Conservation (phyloP, 2,888 invertebrate genomes). For the Eupithecia tripunctaria region DNA sequence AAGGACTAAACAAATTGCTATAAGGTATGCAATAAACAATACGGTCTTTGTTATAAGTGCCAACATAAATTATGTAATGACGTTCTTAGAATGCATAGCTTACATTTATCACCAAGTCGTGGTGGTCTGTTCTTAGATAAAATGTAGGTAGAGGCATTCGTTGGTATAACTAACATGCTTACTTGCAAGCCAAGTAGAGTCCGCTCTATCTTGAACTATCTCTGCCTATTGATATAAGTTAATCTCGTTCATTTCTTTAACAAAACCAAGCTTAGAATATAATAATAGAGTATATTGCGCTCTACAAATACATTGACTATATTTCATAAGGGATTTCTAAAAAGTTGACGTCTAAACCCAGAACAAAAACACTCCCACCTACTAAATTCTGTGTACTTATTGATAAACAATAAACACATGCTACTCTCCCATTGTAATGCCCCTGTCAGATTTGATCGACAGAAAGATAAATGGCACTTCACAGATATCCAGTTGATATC, state of each 20-base stretch:
- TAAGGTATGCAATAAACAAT: conserved; percentile 35
- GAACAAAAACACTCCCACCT: conserved; percentile 6
- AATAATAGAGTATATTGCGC: not conserved
- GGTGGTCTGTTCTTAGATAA: conserved; percentile 28
- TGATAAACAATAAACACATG: conserved; percentile 37
- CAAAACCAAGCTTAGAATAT: not conserved
- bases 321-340: conserved; percentile 1
- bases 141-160: not conserved
- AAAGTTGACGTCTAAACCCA: not conserved
- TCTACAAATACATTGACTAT: not conserved
- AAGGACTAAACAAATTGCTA: conserved; percentile 19
- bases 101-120: conserved; percentile 21
- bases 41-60: conserved; percentile 48
- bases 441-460: conserved; percentile 58
- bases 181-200: not conserved
- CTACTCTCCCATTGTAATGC: conserved; percentile 40
- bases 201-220: not conserved
- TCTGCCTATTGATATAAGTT: not conserved
- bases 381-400: conserved; percentile 5
- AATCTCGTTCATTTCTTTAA: not conserved
- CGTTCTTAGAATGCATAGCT: conserved; percentile 34
- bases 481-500: conserved; percentile 52
- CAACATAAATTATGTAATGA: conserved; percentile 27
- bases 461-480: conserved; percentile 61
- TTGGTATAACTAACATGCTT: not conserved